Percentiles rank a stretch among this genome's conserved stretches.
Evolutionary conservation across 92 coral and sea anemone species (phyloP).

Genomic region (Siderastrea radians): DNA sequence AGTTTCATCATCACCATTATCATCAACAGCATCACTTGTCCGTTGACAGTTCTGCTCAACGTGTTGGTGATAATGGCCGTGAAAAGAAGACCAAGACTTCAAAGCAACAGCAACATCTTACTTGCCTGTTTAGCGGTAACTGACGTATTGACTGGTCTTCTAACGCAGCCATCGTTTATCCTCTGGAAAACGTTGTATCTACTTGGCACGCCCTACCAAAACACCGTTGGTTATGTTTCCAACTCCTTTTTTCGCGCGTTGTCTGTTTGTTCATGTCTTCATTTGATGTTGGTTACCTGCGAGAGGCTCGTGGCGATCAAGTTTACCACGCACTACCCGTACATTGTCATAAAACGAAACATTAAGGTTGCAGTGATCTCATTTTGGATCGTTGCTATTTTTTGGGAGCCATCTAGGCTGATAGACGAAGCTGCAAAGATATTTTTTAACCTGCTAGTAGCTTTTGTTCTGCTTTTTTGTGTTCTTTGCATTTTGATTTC

Average conservation of each 20-base stretch:
- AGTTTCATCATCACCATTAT: not conserved
- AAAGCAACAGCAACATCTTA: too few species aligned
- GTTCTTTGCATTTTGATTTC: too few species aligned
- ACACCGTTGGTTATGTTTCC: not conserved
- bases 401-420: not conserved
- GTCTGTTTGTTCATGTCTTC: not conserved
- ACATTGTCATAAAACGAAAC: not conserved
- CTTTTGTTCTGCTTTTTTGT: too few species aligned
- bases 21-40: not conserved
- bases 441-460: too few species aligned
- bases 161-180: not conserved
- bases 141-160: not conserved
- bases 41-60: not conserved
- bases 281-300: not conserved
- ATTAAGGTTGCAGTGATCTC: not conserved
- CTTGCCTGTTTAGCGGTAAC: too few species aligned
- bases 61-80: not conserved
- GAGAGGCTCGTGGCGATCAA: not conserved
- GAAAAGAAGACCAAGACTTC: not conserved
- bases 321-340: not conserved
- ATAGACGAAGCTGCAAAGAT: too few species aligned
- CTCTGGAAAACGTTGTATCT: not conserved
- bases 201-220: not conserved
- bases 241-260: not conserved
- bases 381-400: not conserved